phyloP scores from a whole-genome alignment of 2,113 vertebrate genomes.

The Catharus fuscescens region DNA sequence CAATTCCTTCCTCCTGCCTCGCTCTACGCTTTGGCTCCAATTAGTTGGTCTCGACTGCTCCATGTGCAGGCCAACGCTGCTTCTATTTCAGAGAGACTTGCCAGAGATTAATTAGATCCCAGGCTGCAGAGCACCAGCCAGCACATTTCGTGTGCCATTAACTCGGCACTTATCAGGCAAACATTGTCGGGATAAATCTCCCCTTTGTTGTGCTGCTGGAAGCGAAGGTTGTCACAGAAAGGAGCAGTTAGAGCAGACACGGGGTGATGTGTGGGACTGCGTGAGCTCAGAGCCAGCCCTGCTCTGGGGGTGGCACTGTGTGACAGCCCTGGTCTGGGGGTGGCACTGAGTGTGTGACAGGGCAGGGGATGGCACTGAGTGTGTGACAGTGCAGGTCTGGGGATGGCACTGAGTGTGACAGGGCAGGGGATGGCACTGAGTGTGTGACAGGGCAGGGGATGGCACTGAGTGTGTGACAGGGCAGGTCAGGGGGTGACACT shows the following conservation, averaged over 20 bases:
- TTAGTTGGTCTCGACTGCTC: background rate
- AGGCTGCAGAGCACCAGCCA: background rate
- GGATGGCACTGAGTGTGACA: no score
- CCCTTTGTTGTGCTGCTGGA: conserved; percentile 1
- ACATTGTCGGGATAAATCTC: background rate
- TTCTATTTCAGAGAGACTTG: conserved; percentile 24
- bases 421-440: no score
- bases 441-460: no score
- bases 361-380: no score
- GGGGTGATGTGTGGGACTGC: background rate
- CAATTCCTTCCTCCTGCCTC: background rate
- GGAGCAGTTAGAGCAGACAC: background rate
- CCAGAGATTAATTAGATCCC: conserved; percentile 65
- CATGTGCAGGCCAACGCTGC: background rate
- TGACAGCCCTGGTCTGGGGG: no score
- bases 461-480: no score
- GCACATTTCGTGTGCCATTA: conserved; percentile 39
- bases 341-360: background rate
- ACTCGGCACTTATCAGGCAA: background rate
- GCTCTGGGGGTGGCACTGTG: background rate
- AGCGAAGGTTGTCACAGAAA: background rate
- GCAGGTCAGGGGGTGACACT: no score
- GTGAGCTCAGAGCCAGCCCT: background rate
- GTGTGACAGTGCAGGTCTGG: no score
- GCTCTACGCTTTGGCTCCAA: background rate